Conservation (phyloP, 2,797 vertebrate genomes). For the Ctenosaura bakeri region DNA sequence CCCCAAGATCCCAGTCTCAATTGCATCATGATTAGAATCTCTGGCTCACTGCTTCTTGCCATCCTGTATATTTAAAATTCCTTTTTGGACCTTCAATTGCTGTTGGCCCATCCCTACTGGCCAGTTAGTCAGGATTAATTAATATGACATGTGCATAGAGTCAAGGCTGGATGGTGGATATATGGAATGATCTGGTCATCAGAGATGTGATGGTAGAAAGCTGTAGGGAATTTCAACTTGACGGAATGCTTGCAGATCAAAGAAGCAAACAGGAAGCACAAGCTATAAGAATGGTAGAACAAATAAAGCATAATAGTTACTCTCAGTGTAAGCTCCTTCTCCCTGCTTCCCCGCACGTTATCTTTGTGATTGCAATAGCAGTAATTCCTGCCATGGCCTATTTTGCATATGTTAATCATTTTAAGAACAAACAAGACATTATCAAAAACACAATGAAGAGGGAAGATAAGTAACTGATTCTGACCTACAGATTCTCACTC, state of each 20-base stretch:
- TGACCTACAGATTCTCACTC: background rate
- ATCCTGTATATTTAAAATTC: conserved; percentile 31
- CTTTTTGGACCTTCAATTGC: conserved; percentile 29
- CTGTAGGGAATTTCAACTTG: conserved; percentile 18
- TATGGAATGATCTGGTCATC: conserved; percentile 17
- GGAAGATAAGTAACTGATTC: background rate
- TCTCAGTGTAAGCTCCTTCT: background rate
- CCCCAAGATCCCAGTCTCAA: conserved; percentile 44
- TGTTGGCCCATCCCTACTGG: conserved; percentile 23
- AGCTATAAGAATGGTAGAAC: background rate
- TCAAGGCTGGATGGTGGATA: conserved; percentile 20
- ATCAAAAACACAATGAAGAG: background rate
- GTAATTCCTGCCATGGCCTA: background rate
- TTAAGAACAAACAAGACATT: background rate
- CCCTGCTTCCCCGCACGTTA: too few species aligned
- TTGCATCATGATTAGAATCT: conserved; percentile 4
- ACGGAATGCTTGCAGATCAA: conserved; percentile 6
- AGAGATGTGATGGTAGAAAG: conserved; percentile 52
- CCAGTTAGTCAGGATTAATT: conserved; percentile 37
- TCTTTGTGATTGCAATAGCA: background rate
- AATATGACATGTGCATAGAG: conserved; percentile 36
- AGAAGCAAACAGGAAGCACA: conserved; percentile 13
- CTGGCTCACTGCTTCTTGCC: background rate
- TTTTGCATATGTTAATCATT: background rate
- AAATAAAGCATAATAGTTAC: background rate